Base-by-base conservation (phyloP, 1,140 invertebrate species). In the Drosophila busckii region DNA sequence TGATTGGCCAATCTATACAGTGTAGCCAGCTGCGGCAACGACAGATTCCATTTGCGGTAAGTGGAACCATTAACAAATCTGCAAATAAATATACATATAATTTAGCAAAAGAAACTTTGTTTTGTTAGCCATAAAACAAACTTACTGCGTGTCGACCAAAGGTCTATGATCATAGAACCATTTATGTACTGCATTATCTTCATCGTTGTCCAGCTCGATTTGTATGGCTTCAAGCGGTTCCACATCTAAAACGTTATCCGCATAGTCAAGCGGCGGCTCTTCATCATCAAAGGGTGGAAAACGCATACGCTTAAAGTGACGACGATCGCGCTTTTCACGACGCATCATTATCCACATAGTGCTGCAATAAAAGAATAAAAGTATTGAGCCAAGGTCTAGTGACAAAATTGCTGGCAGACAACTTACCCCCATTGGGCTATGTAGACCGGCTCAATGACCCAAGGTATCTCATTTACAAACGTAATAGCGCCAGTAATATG, bases 281-380 rank as follows among this genome's bases (percentile, higher is more conserved):
- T 99, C 98, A 89, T 99, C 98, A 89, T 99, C 98, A 88, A 99
- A 99, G 1, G 98, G 98, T 19, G 98, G 98, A 87, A 99, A 99
- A 68, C 98, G 91, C 98, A 99, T 99, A 64, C 98, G 90, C 88
- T 99, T 99, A 85, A 99, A 99, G 88, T 99, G 98, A 23, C 98
- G 92, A 86, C 98, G 93, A 91, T 99, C 98, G 59, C 98, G 89
- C 88, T 99, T 99, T 85, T 99, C 98, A 65, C 98, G 91, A 69
- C 98, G 90, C 98, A 99, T 99, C 97, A 99, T 99, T 62, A 99
- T 99, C 98, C 98, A 99, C 98, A 99, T 99, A 3, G 98, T 98
- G 34, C 95, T 95, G 62, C 31, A 85, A 86, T n/a, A n/a, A 37
- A 8, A 13, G 7, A 15, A 2, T 3, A 1, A 4, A 23, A 12